Evolutionary conservation across 2,113 vertebrate species (phyloP).

Genomic region (Cettia cetti): DNA sequence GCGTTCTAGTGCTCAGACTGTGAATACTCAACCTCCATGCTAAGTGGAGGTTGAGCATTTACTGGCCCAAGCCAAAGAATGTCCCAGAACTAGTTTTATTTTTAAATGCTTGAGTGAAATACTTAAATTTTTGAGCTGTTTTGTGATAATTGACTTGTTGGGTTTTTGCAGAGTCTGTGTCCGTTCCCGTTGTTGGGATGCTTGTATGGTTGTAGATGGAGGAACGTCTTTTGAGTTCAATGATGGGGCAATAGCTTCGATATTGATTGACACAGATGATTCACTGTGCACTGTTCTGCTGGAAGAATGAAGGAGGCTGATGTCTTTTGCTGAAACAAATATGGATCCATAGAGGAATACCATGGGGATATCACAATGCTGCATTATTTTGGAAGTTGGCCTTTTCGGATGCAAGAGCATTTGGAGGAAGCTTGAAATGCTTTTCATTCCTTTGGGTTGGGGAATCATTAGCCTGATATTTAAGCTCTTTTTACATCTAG

Average conservation of each 20-base stretch:
- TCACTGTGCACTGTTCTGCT: conserved; percentile 89
- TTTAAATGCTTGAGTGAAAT: not conserved
- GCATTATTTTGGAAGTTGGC: conserved; percentile 17
- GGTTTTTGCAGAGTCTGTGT: conserved; percentile 82
- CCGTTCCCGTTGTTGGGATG: conserved; percentile 95
- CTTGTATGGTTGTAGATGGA: conserved; percentile 97
- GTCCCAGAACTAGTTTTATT: not conserved
- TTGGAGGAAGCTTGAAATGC: conserved; percentile 3
- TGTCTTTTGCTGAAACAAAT: conserved; percentile 8
- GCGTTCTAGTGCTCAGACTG: not conserved
- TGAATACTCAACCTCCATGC: too few relatives aligned
- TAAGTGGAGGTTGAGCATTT: not conserved
- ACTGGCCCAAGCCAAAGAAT: not conserved
- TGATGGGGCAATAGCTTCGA: conserved; percentile 92
- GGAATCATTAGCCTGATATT: conserved; percentile 17
- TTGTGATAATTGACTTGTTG: not conserved
- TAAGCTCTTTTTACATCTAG: conserved; percentile 12
- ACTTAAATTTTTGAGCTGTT: not conserved
- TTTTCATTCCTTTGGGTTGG: conserved; percentile 44
- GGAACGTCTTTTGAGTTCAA: conserved; percentile 98
- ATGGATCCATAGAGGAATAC: conserved; percentile 30
- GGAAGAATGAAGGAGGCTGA: conserved; percentile 70
- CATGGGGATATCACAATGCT: conserved; percentile 42
- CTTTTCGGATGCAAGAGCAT: conserved; percentile 21
- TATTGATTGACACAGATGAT: conserved; percentile 85